Conservation (phyloP, 2,888 invertebrate genomes). For the Eupithecia centaureata region DNA sequence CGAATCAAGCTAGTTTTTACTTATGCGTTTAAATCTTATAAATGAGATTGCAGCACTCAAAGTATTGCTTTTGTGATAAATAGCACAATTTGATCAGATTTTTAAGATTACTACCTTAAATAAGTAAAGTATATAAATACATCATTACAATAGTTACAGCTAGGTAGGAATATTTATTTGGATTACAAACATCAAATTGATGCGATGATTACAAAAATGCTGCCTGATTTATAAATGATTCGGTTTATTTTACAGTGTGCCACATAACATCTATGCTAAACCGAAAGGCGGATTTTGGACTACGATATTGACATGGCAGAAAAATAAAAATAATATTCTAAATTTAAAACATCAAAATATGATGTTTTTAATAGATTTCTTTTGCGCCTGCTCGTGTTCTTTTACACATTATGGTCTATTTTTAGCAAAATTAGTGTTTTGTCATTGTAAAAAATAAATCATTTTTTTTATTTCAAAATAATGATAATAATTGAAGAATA, state of each 20-base stretch:
- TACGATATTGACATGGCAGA: too few relatives aligned
- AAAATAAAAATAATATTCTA: too few relatives aligned
- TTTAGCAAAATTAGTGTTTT: too few relatives aligned
- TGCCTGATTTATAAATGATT: not conserved
- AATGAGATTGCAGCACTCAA: constrained; percentile 16
- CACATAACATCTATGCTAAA: too few relatives aligned
- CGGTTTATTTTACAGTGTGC: not conserved
- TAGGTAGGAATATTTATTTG: constrained; percentile 23
- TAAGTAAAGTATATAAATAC: not conserved
- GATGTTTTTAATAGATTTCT: too few relatives aligned
- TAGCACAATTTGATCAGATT: constrained; percentile 10
- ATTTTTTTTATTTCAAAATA: too few relatives aligned
- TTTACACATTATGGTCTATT: too few relatives aligned
- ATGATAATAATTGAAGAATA: too few relatives aligned
- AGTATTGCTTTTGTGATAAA: constrained; percentile 8
- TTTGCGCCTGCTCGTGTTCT: too few relatives aligned
- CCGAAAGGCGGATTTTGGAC: too few relatives aligned
- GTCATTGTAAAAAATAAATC: too few relatives aligned
- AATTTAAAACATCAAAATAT: too few relatives aligned
- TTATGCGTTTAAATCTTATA: constrained; percentile 5
- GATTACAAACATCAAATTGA: constrained; percentile 14
- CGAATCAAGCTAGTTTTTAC: not conserved
- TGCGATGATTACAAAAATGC: constrained; percentile 24
- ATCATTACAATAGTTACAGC: constrained; percentile 9
- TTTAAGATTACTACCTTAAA: not conserved